phyloP scores from a whole-genome alignment of 2,113 vertebrate genomes.

The Elanus axillaris region DNA sequence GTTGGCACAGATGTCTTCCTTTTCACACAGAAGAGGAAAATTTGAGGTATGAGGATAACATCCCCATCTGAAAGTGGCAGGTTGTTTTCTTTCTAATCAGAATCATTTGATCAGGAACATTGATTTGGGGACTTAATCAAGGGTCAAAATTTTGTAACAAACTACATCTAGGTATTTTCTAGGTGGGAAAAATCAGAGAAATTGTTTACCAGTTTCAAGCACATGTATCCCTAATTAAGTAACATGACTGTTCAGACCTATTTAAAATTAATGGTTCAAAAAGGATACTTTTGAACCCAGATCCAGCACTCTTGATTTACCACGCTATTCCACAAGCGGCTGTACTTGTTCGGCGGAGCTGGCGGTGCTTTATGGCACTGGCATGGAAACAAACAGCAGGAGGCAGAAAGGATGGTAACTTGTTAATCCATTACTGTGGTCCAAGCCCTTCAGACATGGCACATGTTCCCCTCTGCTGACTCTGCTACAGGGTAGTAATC shows the following conservation, averaged over 20 bases:
- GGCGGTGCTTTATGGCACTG: background rate
- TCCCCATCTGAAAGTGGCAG: background rate
- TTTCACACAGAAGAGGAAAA: background rate
- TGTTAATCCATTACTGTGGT: background rate
- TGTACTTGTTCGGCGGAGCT: background rate
- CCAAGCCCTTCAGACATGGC: background rate
- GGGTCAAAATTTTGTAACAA: background rate
- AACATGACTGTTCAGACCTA: background rate
- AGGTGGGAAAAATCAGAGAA: background rate
- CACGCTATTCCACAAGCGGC: background rate
- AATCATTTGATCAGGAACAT: background rate
- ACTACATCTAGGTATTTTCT: background rate
- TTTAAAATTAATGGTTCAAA: background rate
- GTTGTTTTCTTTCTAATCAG: background rate
- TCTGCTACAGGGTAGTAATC: background rate
- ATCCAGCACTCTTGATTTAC: background rate
- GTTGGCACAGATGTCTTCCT: background rate
- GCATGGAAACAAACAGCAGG: background rate
- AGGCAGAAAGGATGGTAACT: background rate
- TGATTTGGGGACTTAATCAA: background rate
- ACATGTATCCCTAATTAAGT: background rate
- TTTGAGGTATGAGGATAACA: background rate
- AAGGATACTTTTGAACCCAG: background rate
- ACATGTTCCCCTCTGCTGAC: background rate
- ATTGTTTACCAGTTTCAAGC: background rate